phyloP scores from a whole-genome alignment of 2,797 vertebrate genomes.

The Poeciliopsis turneri region DNA sequence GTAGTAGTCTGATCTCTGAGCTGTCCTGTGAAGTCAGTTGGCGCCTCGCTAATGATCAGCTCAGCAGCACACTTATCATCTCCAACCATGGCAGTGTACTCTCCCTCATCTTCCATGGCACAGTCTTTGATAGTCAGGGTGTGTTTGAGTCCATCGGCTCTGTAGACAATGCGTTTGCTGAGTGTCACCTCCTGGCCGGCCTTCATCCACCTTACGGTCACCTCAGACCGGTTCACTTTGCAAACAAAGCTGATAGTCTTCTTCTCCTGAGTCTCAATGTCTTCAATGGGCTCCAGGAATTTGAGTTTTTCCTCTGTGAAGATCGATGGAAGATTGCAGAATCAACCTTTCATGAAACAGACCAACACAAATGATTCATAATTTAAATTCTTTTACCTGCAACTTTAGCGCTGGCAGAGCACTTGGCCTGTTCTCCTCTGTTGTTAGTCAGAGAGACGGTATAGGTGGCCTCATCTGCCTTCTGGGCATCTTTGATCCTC shows the following conservation, averaged over 20 bases:
- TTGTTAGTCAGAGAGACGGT: constrained; percentile 87
- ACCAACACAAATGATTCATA: background rate
- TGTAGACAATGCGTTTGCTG: constrained; percentile 89
- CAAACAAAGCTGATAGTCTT: constrained; percentile 92
- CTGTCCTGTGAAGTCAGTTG: constrained; percentile 91
- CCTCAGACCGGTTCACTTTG: constrained; percentile 94
- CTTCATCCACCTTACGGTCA: constrained; percentile 92
- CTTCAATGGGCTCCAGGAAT: constrained; percentile 92
- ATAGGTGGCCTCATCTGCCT: constrained; percentile 88
- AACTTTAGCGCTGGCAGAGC: constrained; percentile 85
- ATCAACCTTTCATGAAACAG: background rate
- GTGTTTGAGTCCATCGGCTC: constrained; percentile 92
- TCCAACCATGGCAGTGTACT: constrained; percentile 90
- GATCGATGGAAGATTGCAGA: background rate
- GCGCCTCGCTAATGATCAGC: constrained; percentile 96
- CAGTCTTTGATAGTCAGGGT: constrained; percentile 94
- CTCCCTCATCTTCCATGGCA: constrained; percentile 92
- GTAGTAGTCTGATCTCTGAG: constrained; percentile 95
- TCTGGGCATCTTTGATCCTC: constrained; percentile 88
- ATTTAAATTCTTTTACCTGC: constrained; percentile 77
- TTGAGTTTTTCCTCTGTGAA: constrained; percentile 91
- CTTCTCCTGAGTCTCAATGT: constrained; percentile 97
- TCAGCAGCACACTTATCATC: constrained; percentile 92
- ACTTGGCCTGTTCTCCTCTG: constrained; percentile 90
- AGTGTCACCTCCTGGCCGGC: constrained; percentile 90